Conservation (phyloP, 37 sponge, comb jelly and placozoan species). For the Chondrosia reniformis region DNA sequence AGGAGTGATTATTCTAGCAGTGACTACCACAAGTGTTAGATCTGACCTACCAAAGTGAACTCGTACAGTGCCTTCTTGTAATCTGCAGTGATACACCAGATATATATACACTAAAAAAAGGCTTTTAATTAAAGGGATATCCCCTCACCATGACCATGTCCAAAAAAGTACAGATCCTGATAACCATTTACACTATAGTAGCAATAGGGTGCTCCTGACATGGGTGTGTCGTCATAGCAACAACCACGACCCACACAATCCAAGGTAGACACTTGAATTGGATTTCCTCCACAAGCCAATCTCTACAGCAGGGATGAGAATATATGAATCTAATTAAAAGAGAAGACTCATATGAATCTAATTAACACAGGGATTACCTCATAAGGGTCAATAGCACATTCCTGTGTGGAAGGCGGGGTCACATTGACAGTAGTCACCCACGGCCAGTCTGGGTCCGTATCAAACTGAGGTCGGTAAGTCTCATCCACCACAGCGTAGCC, state of each 20-base stretch:
- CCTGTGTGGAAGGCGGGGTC: slow-evolving; percentile 4
- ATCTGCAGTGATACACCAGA: slow-evolving; percentile 20
- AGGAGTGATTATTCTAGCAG: not conserved
- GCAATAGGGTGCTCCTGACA: slow-evolving; percentile 27
- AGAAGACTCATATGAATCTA: not conserved
- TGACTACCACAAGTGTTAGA: not conserved
- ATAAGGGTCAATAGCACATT: slow-evolving; percentile 16
- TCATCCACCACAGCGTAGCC: slow-evolving; percentile 76
- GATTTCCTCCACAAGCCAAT: slow-evolving; percentile 44
- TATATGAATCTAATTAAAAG: not conserved
- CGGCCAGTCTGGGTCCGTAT: slow-evolving; percentile 45
- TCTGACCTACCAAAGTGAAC: slow-evolving; percentile 36
- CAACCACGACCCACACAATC: slow-evolving; percentile 65
- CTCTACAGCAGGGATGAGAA: not conserved
- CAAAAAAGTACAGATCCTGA: slow-evolving; percentile 74
- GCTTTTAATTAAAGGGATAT: not conserved
- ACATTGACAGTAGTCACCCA: slow-evolving; percentile 43
- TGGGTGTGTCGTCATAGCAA: slow-evolving; percentile 27
- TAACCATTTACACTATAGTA: slow-evolving; percentile 35
- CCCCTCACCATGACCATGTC: slow-evolving; percentile 58
- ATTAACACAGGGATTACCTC: slow-evolving; percentile 4
- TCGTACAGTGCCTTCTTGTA: slow-evolving; percentile 63
- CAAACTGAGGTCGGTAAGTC: slow-evolving; percentile 56
- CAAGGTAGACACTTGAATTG: slow-evolving; percentile 22
- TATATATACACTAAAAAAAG: not conserved